A percentile compares a stretch with the other conserved stretches of the same genome.
Conservation (phyloP, 2,113 vertebrate genomes). For the Ibidorhyncha struthersii region DNA sequence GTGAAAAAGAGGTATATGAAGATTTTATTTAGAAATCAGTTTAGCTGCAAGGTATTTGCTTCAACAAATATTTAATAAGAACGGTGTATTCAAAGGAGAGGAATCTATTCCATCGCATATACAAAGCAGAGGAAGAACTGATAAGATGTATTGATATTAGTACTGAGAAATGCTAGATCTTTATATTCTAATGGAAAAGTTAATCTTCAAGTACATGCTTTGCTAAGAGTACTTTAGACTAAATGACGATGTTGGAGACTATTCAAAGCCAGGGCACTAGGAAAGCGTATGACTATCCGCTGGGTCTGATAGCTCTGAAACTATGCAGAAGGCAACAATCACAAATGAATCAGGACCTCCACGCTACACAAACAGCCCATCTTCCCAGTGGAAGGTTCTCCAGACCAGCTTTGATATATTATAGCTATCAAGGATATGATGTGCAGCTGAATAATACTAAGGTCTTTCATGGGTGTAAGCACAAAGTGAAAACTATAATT, state of each 20-base stretch:
- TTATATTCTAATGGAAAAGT: not conserved
- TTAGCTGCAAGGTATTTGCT: not conserved
- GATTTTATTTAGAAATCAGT: not conserved
- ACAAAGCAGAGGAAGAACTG: not conserved
- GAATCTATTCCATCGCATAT: rapidly evolving
- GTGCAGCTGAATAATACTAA: not conserved
- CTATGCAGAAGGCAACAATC: not conserved
- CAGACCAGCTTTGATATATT: not conserved
- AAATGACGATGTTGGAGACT: not conserved
- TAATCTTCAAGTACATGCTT: not conserved
- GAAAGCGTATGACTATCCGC: not conserved
- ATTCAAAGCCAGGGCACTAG: not conserved
- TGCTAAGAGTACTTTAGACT: not conserved
- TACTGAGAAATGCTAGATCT: not conserved
- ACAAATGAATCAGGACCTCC: not conserved
- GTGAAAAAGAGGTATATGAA: not conserved
- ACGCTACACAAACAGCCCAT: not conserved
- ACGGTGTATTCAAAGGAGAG: not conserved
- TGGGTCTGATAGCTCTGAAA: not conserved
- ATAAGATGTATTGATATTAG: not conserved
- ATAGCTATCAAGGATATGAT: not conserved
- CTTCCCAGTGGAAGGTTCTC: not conserved
- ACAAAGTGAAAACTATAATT: not conserved
- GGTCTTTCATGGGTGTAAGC: not conserved
- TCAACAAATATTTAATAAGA: not conserved